These are phyloP conservation scores for Helostoma temminkii DNA, from an alignment of 2,797 vertebrate genomes.

Conservation along the genomic window DNA sequence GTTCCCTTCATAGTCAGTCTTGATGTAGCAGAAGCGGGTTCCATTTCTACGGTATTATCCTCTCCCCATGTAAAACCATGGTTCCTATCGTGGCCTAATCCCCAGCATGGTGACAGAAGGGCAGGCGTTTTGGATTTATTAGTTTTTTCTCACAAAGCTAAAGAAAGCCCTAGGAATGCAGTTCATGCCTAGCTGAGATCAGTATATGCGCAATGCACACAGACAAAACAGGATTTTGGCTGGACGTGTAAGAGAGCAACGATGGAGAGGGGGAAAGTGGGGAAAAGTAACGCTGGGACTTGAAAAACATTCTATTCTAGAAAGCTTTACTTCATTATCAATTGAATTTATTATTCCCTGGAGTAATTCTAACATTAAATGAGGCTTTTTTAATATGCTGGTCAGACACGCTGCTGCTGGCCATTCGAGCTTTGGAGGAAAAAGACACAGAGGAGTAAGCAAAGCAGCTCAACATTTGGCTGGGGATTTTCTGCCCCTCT, in stretches of 20 bases:
- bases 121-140: constrained; percentile 77
- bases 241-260: constrained; percentile 57
- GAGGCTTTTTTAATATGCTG: constrained; percentile 78
- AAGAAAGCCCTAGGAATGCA: constrained; percentile 73
- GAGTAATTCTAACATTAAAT: constrained; percentile 78
- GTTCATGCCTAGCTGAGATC: constrained; percentile 75
- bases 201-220: constrained; percentile 69
- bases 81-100: constrained; percentile 75
- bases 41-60: constrained; percentile 75
- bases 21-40: constrained; percentile 66
- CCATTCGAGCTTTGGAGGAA: constrained; percentile 68
- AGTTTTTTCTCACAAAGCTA: constrained; percentile 71
- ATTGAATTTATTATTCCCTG: constrained; percentile 79
- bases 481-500: constrained; percentile 68
- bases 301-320: constrained; percentile 64
- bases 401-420: constrained; percentile 68
- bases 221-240: constrained; percentile 74
- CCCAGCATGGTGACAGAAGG: constrained; percentile 65
- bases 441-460: constrained; percentile 63
- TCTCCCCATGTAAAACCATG: constrained; percentile 76
- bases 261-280: constrained; percentile 16
- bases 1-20: constrained; percentile 54
- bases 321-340: constrained; percentile 82
- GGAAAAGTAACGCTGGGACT: constrained; percentile 46
- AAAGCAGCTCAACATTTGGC: constrained; percentile 65